These are phyloP conservation scores for Pan paniscus DNA, from an alignment of 2,113 vertebrate species.

Conservation along the genomic window DNA sequence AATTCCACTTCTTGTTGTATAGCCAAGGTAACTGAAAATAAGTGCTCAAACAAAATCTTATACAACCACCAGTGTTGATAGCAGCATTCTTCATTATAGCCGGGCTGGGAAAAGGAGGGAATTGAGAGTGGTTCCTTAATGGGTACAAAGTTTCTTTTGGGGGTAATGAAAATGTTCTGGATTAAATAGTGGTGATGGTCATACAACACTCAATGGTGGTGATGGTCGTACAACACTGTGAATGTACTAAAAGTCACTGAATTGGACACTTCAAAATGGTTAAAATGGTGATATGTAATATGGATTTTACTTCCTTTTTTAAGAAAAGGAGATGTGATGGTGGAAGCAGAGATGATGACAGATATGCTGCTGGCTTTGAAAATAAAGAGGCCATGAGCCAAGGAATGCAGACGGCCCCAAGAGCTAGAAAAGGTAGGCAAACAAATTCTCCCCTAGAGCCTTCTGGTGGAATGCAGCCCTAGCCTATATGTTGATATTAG, in stretches of 20 bases:
- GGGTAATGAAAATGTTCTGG: not conserved
- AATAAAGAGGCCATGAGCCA: not conserved
- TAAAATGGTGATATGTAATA: not conserved
- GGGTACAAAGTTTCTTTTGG: not conserved
- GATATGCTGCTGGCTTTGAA: not conserved
- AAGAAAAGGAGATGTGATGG: not conserved
- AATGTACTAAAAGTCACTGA: not conserved
- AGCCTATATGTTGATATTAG: not conserved
- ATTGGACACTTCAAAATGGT: not conserved
- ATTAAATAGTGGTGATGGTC: not conserved
- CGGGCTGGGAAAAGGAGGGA: not conserved
- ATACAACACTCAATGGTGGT: not conserved
- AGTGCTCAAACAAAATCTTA: not conserved
- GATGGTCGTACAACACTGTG: not conserved
- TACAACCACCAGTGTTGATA: not conserved
- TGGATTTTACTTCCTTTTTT: not conserved
- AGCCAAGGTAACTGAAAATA: not conserved
- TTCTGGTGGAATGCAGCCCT: not conserved
- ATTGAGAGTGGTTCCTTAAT: not conserved
- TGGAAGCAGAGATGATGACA: not conserved
- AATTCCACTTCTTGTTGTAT: not conserved
- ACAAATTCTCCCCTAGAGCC: not conserved
- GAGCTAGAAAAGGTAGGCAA: not conserved
- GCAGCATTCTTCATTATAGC: not conserved
- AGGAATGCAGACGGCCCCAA: not conserved